A percentile compares a stretch with the other conserved stretches of the same genome.
These are phyloP conservation scores for Drosophila ohnishii DNA, from an alignment of 1,140 invertebrate species.

Conservation along the genomic window DNA sequence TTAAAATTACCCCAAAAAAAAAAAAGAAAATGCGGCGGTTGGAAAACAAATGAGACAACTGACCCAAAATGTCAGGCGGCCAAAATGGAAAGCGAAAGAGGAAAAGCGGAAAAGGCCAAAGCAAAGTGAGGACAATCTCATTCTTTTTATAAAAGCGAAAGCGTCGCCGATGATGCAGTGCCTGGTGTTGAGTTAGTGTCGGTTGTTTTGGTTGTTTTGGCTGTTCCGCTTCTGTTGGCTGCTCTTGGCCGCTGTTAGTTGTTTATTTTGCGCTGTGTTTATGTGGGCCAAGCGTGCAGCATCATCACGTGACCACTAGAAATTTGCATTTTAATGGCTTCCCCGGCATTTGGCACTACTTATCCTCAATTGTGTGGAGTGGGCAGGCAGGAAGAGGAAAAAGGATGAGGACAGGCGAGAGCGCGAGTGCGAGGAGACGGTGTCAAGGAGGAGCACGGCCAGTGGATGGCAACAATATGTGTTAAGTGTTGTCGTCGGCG, in stretches of 20 bases:
- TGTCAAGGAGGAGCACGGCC: slow-evolving; percentile 41
- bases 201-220: slow-evolving; percentile 34
- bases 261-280: slow-evolving; percentile 26
- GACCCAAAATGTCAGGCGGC: slow-evolving; percentile 73
- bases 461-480: slow-evolving; percentile 64
- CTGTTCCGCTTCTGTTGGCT: slow-evolving; percentile 8
- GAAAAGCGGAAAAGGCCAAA: slow-evolving; percentile 43
- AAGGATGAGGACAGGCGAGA: background rate
- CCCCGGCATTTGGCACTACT: slow-evolving; percentile 61
- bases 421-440: slow-evolving; percentile 22
- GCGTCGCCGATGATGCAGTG: slow-evolving; percentile 52
- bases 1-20: slow-evolving; percentile 34
- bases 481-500: slow-evolving; percentile 73
- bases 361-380: slow-evolving; percentile 42
- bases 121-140: slow-evolving; percentile 20
- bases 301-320: slow-evolving; percentile 75
- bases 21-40: slow-evolving; percentile 4
- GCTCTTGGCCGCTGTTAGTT: slow-evolving; percentile 14
- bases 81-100: slow-evolving; percentile 49
- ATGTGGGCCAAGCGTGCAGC: slow-evolving; percentile 59
- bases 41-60: slow-evolving; percentile 76
- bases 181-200: slow-evolving; percentile 45
- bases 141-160: slow-evolving; percentile 53
- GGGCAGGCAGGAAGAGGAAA: slow-evolving; percentile 12
- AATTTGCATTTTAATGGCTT: slow-evolving; percentile 78